Evolutionary conservation across 2,797 vertebrate genomes (phyloP).

Genomic region (Sebastes iracundus): DNA sequence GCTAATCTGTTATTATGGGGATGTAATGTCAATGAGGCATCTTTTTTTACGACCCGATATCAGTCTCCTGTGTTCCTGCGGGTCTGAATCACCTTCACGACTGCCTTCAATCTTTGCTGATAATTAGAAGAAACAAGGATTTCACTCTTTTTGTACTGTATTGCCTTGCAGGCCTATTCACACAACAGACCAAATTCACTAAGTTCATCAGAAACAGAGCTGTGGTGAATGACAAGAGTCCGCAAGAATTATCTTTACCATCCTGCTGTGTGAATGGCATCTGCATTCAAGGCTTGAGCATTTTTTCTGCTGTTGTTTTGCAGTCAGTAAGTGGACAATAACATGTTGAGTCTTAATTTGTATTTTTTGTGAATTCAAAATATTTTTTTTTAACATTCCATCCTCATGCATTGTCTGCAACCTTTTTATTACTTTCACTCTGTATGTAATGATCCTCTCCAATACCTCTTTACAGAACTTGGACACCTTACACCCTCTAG

Average conservation of each 20-base stretch:
- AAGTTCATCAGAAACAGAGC: background rate
- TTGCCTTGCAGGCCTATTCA: background rate
- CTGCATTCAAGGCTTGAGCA: background rate
- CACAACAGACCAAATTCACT: background rate
- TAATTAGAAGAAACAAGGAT: background rate
- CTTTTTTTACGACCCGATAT: background rate
- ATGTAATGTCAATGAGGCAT: background rate
- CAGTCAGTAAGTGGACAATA: background rate
- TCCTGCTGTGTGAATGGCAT: background rate
- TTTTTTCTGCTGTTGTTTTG: background rate
- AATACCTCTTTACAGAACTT: constrained; percentile 24
- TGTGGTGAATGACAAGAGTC: background rate
- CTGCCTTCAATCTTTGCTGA: background rate
- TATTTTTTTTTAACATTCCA: background rate
- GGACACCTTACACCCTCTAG: constrained; percentile 64
- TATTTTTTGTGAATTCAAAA: background rate
- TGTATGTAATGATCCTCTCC: background rate
- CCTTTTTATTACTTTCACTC: background rate
- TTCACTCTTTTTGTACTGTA: background rate
- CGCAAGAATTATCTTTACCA: background rate
- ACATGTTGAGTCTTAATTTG: background rate
- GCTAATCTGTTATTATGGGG: constrained; percentile 6
- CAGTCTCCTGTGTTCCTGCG: background rate
- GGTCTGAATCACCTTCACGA: background rate
- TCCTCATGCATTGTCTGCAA: background rate